phyloP scores from a whole-genome alignment of 1,140 invertebrate genomes.

The Pteromalus puparum region DNA sequence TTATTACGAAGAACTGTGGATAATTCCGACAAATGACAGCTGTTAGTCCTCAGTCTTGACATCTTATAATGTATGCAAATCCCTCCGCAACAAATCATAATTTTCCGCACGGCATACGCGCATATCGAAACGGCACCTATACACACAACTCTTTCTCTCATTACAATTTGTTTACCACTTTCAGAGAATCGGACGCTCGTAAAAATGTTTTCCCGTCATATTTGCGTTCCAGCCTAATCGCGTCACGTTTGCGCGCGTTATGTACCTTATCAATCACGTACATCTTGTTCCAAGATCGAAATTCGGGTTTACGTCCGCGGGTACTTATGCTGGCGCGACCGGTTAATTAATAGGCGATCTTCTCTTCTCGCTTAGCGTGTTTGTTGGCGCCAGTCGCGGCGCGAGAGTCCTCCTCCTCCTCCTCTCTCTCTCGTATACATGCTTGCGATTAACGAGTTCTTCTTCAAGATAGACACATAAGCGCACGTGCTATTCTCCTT shows the following conservation, averaged over 20 bases:
- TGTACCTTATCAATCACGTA: slow-evolving; percentile 31
- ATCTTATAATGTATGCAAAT: no score
- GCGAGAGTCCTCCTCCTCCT: not conserved
- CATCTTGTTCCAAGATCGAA: slow-evolving; percentile 19
- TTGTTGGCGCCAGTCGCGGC: slow-evolving; percentile 46
- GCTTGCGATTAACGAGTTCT: slow-evolving; percentile 22
- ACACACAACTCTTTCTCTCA: not conserved
- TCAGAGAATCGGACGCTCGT: slow-evolving; percentile 20
- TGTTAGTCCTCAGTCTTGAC: no score
- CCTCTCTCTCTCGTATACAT: not conserved
- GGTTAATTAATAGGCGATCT: slow-evolving; percentile 46
- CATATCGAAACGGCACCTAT: not conserved
- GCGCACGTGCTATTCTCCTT: not conserved
- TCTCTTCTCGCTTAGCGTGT: not conserved
- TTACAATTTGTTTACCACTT: slow-evolving; percentile 34
- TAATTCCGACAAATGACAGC: not conserved
- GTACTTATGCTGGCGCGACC: slow-evolving; percentile 18
- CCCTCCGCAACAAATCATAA: not conserved
- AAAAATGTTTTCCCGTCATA: slow-evolving; percentile 43
- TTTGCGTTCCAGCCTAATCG: slow-evolving; percentile 23
- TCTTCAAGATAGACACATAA: not conserved
- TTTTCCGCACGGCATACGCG: not conserved
- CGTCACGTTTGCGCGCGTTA: slow-evolving; percentile 24
- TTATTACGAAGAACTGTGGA: not conserved
- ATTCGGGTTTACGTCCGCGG: not conserved